Percentiles rank a stretch among this genome's conserved stretches.
Conservation (phyloP, 2,797 vertebrate genomes). For the Anomalospiza imberbis region DNA sequence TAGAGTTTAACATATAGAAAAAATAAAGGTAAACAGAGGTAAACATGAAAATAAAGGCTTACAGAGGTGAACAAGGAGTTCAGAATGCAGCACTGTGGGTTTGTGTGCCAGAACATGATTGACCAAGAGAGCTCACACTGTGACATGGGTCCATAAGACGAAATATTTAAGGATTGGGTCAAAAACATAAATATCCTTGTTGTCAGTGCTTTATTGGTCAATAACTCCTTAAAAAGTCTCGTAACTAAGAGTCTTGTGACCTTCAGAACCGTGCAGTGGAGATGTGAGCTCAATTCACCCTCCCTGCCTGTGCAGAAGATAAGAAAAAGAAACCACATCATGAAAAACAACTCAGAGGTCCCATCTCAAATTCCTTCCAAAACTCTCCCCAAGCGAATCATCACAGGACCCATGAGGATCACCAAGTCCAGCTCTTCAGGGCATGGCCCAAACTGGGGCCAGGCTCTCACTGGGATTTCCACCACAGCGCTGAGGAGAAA, state of each 20-base stretch:
- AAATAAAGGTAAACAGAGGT: background rate
- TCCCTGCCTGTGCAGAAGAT: background rate
- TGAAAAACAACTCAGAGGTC: background rate
- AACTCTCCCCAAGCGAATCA: background rate
- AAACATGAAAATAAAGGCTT: background rate
- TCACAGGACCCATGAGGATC: background rate
- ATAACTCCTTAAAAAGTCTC: background rate
- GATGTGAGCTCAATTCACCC: background rate
- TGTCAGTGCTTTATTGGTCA: background rate
- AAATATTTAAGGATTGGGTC: background rate
- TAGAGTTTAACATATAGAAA: background rate
- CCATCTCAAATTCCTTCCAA: background rate
- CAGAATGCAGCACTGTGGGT: background rate
- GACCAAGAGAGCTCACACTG: background rate
- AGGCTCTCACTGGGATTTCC: background rate
- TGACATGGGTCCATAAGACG: background rate
- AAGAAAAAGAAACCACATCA: background rate
- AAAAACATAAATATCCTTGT: background rate
- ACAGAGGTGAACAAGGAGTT: background rate
- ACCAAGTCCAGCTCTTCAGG: fast-evolving
- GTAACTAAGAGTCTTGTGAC: background rate
- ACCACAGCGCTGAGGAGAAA: background rate
- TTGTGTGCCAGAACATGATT: background rate
- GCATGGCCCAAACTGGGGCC: background rate
- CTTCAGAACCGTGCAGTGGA: background rate